Evolutionary conservation across 1,140 invertebrate species (phyloP).

Genomic region (Nephotettix cincticeps): DNA sequence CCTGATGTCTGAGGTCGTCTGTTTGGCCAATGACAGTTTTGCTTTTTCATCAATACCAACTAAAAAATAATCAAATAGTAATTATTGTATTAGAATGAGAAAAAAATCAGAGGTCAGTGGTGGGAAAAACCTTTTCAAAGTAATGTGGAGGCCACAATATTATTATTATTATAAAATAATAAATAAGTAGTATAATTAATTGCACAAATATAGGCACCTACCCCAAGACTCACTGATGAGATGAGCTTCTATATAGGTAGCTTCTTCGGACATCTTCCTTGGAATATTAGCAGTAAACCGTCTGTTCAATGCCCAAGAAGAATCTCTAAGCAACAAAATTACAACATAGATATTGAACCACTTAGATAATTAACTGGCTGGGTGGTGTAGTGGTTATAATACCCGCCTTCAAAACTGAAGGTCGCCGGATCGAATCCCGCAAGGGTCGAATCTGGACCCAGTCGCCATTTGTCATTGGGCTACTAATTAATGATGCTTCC

Average conservation of each 20-base stretch:
- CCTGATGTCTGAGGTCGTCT: background rate
- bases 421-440: too few species aligned
- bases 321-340: background rate
- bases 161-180: background rate
- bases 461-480: background rate
- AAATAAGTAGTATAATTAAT: background rate
- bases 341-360: background rate
- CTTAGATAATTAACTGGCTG: too few species aligned
- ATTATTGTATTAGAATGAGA: background rate
- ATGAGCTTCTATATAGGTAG: constrained; percentile 6
- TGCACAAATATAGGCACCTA: background rate
- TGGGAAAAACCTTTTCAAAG: background rate
- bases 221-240: constrained; percentile 32
- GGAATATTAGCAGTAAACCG: background rate
- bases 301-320: background rate
- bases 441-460: too few species aligned
- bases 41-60: constrained; percentile 3
- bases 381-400: too few species aligned
- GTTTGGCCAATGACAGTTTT: background rate
- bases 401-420: too few species aligned
- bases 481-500: too few species aligned
- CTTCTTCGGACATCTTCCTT: background rate
- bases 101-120: background rate
- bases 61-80: background rate
- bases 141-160: background rate